Evolutionary conservation across 1,140 invertebrate species (phyloP), one percentile per base, ranked within the genome.

Genomic region (Bactericera cockerelli): DNA sequence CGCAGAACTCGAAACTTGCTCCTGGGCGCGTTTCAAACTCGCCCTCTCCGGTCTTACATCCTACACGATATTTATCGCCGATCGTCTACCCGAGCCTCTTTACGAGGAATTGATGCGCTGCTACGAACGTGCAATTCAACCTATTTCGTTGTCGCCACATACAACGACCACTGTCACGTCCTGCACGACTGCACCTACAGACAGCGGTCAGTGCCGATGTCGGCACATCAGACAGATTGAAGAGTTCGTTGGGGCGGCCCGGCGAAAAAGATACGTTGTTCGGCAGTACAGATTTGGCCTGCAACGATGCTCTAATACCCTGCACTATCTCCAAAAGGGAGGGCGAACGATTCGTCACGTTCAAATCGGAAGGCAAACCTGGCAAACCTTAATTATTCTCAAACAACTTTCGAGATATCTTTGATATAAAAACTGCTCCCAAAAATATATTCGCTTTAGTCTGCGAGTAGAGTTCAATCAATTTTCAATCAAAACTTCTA

Each of bases 301-400:
- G 8, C 8, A 49, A 16, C 42, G 42, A n/a, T 4, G 4, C 22
- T 16, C 3, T 8, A 16, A 49, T 49, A 49, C 42, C 42, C 8
- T 49, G 42, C 42, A 6, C 42, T 49, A 49, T 49, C n/a, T 49
- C 42, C 42, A 49, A 49, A 49, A 49, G 19, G n/a, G 4, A 6
- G 42, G 22, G 22, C 42, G 42, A 49, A 4, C 4, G n/a, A 8
- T n/a, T 19, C 42, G 4, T 4, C 19, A 49, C 42, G 19, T 49
- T 49, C 42, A 49, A 49, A 49, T 49, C 22, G 42, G 42, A 49
- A n/a, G 42, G 42, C n/a, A n/a, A 4, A 49, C n/a, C n/a, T 49
- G 42, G 42, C n/a, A n/a, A n/a, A n/a, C n/a, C n/a, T n/a, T n/a
- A n/a, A n/a, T n/a, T n/a, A n/a, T n/a, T n/a, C n/a, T n/a, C n/a